Conservation (phyloP, 2,113 vertebrate genomes). For the Podarcis muralis region DNA sequence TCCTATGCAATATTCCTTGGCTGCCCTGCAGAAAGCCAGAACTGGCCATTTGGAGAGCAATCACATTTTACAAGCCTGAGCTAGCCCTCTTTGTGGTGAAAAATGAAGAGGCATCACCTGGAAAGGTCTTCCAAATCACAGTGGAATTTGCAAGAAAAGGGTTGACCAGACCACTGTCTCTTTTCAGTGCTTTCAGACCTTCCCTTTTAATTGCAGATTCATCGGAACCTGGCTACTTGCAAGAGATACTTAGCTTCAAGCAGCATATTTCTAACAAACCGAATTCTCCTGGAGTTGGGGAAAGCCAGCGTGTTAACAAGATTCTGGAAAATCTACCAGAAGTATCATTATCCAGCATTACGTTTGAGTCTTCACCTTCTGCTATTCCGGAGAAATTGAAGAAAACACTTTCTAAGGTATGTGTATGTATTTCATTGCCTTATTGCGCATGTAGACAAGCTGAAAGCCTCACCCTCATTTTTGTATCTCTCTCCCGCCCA, state of each 20-base stretch:
- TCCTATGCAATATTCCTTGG: not conserved
- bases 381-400: slow-evolving; percentile 29
- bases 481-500: too few species aligned
- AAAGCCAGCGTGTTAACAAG: slow-evolving; percentile 23
- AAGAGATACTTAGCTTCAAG: slow-evolving; percentile 68
- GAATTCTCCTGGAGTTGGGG: slow-evolving; percentile 41
- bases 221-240: slow-evolving; percentile 56
- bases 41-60: not conserved
- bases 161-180: not conserved
- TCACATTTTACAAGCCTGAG: not conserved
- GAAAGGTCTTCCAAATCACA: not conserved
- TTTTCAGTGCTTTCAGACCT: not conserved
- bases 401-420: slow-evolving; percentile 47
- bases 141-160: not conserved
- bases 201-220: slow-evolving; percentile 68
- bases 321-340: slow-evolving; percentile 7
- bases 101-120: not conserved
- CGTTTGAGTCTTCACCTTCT: slow-evolving; percentile 29
- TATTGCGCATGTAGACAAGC: too few species aligned
- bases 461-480: too few species aligned
- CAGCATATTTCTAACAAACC: slow-evolving; percentile 54
- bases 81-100: not conserved
- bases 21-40: not conserved
- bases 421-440: not conserved
- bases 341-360: slow-evolving; percentile 55